Evolutionary conservation across 2,888 invertebrate genomes (phyloP).

Genomic region (Dilophus febrilis): DNA sequence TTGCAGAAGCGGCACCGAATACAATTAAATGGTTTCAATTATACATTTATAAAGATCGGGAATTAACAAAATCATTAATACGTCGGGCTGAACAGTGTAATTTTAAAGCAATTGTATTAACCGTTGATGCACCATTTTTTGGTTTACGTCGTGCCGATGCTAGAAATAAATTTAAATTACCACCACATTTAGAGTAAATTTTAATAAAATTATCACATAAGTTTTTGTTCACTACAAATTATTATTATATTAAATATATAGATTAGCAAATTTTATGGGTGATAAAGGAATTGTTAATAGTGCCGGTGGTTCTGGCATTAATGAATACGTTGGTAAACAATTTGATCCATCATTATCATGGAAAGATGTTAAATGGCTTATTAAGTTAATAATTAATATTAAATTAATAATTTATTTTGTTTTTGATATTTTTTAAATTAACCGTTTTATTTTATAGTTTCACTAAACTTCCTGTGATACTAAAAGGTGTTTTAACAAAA

Average conservation of each 20-base stretch:
- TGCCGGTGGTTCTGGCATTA: constrained; percentile 49
- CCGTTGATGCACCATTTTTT: constrained; percentile 77
- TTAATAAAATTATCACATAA: no score
- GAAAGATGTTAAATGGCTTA: constrained; percentile 77
- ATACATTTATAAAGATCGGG: constrained; percentile 76
- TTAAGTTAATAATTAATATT: constrained; percentile 33
- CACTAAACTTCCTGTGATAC: constrained; percentile 61
- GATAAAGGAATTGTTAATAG: constrained; percentile 20
- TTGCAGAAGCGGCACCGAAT: constrained; percentile 57
- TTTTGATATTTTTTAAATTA: constrained; percentile 3
- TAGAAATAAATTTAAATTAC: constrained; percentile 68
- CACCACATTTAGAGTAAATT: constrained; percentile 51
- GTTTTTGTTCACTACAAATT: no score
- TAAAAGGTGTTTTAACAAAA: constrained; percentile 72
- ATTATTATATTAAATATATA: constrained; percentile 21
- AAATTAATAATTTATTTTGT: no score
- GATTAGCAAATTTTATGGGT: constrained; percentile 66
- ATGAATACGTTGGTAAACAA: constrained; percentile 55
- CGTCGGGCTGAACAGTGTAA: constrained; percentile 62
- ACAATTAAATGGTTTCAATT: constrained; percentile 80
- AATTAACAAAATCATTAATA: constrained; percentile 54
- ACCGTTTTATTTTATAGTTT: constrained; percentile 30
- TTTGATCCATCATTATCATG: constrained; percentile 72
- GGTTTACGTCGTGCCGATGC: constrained; percentile 68
- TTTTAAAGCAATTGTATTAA: constrained; percentile 74